phyloP scores from a whole-genome alignment of 2,888 invertebrate genomes.

The Arge pagana region DNA sequence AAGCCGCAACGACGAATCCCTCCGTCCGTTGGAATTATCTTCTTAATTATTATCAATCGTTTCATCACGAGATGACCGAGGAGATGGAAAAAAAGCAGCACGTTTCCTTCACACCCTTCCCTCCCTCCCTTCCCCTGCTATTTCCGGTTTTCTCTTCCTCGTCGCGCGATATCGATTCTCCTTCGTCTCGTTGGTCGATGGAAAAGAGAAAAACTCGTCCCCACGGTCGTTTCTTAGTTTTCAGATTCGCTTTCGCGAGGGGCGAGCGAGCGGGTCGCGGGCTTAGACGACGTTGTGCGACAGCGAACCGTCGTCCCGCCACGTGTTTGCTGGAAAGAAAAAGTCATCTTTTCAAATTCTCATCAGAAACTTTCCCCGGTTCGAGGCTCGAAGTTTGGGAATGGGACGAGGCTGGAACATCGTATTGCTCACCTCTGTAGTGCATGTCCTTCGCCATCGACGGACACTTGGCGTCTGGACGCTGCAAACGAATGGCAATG shows the following conservation, averaged over 20 bases:
- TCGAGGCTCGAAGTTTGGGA: background rate
- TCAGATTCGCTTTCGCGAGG: too few species aligned
- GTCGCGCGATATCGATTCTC: too few species aligned
- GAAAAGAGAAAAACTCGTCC: too few species aligned
- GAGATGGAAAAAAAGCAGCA: too few species aligned
- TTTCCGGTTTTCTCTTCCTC: background rate
- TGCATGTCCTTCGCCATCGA: slow-evolving; percentile 90
- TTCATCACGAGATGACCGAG: too few species aligned
- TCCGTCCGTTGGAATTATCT: too few species aligned
- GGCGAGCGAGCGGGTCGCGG: slow-evolving; percentile 1
- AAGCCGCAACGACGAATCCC: too few species aligned
- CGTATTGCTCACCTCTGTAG: slow-evolving; percentile 71
- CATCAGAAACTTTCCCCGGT: slow-evolving; percentile 40
- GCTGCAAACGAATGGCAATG: slow-evolving; percentile 29
- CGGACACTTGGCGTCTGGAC: slow-evolving; percentile 68
- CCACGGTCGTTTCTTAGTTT: too few species aligned
- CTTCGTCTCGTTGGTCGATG: too few species aligned
- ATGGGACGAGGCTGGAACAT: background rate
- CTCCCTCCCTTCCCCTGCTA: slow-evolving; percentile 15
- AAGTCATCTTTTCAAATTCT: slow-evolving; percentile 50
- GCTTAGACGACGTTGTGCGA: slow-evolving; percentile 50
- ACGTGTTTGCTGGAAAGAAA: slow-evolving; percentile 55
- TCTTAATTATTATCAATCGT: too few species aligned
- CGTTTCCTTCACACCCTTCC: slow-evolving; percentile 1
- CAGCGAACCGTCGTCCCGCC: slow-evolving; percentile 50